These are phyloP conservation scores for Anthrax anthrax DNA, from an alignment of 2,888 invertebrate genomes.

Conservation along the genomic window DNA sequence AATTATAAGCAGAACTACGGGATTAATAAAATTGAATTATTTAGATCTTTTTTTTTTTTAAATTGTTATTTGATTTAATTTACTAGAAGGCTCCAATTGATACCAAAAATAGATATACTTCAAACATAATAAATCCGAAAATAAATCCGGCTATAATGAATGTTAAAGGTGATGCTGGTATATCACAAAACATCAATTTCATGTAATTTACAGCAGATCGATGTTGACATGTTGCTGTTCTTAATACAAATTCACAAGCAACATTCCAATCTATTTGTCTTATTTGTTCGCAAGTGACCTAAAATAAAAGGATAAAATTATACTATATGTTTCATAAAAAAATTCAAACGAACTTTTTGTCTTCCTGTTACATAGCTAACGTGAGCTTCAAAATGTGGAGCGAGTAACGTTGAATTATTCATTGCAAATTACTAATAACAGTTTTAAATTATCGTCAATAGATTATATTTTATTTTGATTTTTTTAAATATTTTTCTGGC, in stretches of 20 bases:
- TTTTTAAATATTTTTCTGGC: too few relatives aligned
- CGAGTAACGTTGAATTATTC: neutral
- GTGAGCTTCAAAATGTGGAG: neutral
- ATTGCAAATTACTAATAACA: too few relatives aligned
- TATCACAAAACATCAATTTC: neutral
- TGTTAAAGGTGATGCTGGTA: neutral
- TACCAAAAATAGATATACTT: neutral
- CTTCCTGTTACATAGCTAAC: neutral
- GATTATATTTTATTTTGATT: too few relatives aligned
- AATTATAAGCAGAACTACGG: neutral
- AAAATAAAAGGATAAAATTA: neutral
- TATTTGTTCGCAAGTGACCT: slow-evolving; percentile 6
- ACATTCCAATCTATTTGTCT: neutral
- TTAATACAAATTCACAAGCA: neutral
- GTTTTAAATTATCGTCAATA: too few relatives aligned
- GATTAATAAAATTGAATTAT: neutral
- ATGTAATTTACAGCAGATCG: neutral
- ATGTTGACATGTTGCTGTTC: neutral
- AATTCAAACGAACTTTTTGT: neutral
- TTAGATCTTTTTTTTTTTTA: neutral
- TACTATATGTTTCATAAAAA: too few relatives aligned
- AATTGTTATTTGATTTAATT: neutral
- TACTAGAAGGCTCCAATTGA: neutral
- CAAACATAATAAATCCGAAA: neutral
- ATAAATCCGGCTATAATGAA: neutral